Base-by-base conservation (phyloP, 1,140 invertebrate species). In the Tyrophagus putrescentiae region DNA sequence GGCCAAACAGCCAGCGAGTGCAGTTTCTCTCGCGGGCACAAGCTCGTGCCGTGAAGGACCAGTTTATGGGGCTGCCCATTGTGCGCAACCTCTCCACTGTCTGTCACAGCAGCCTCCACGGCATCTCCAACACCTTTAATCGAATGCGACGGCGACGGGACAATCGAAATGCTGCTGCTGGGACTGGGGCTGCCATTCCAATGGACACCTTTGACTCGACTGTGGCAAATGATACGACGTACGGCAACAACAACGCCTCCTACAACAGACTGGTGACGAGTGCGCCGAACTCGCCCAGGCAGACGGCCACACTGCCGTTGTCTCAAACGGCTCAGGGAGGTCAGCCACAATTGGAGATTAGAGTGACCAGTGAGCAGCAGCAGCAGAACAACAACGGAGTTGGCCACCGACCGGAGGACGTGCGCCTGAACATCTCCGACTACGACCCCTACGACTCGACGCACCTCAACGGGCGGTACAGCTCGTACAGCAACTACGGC, bases 401-500 rank as follows among this genome's bases (percentile, higher is more conserved):
- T 2, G 9, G 21, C 25, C 2, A 54, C 50, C 16, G 6, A 42
- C 18, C 18, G 18, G 2, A n/a, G 3, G 41, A 42, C 9, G 27
- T 54, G n/a, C 13, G 52, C 27, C 13, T 54, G 7, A 54, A 54
- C 27, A 54, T 54, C 11, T 3, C 25, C 2, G 52, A 31, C 25
- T 1, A 54, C 5, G 52, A 27, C 27, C 13, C 13, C n/a, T 54
- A 27, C 13, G 7, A 54, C 11, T 25, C 52, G 39, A 52, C n/a
- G n/a, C n/a, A n/a, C n/a, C n/a, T 52, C n/a, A 32, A 54, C 25
- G 27, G 25, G n/a, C 52, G 52, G 32, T 54, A 32, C 13, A 54
- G 52, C 39, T 54, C 52, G 39, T 27, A 68, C 32, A 57, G 60
- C 33, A 62, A 68, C 28, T 67, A 69, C 48, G 68, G 71, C 32